Conservation (phyloP, 2,888 invertebrate genomes). For the Heteropelma amictum region DNA sequence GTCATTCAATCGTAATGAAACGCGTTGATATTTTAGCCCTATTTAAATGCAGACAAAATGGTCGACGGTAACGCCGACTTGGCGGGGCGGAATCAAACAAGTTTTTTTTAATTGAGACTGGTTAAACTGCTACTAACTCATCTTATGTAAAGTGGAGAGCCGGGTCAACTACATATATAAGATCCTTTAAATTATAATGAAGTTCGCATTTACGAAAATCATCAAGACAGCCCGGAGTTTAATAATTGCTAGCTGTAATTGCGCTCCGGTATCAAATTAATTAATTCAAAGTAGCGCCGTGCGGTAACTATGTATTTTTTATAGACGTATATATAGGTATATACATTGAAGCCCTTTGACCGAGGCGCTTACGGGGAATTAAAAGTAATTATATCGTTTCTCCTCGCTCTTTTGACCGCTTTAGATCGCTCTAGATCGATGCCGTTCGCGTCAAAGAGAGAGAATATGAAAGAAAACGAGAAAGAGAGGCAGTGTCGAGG, state of each 20-base stretch:
- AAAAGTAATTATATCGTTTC: constrained; percentile 65
- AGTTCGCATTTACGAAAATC: background rate
- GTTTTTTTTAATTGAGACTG: too few species aligned
- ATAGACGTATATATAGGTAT: background rate
- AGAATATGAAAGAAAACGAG: background rate
- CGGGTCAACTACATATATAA: too few species aligned
- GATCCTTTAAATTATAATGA: too few species aligned
- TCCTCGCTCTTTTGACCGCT: constrained; percentile 56
- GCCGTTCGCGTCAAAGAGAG: constrained; percentile 4
- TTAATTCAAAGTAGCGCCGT: constrained; percentile 63
- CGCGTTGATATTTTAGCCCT: too few species aligned
- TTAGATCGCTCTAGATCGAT: constrained; percentile 21
- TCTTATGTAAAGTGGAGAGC: too few species aligned
- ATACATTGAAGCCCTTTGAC: constrained; percentile 59
- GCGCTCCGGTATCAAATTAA: constrained; percentile 64
- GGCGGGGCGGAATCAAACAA: too few species aligned
- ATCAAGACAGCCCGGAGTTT: background rate
- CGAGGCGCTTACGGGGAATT: constrained; percentile 62
- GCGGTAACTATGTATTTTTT: background rate
- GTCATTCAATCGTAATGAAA: too few species aligned
- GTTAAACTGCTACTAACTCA: too few species aligned
- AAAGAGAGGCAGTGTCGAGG: constrained; percentile 26
- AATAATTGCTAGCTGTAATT: constrained; percentile 46
- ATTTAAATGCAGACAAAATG: too few species aligned
- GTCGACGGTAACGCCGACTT: too few species aligned